A percentile compares a stretch with the other conserved stretches of the same genome.
These are phyloP conservation scores for Scleropages formosus DNA, from an alignment of 2,797 vertebrate species.

Conservation along the genomic window DNA sequence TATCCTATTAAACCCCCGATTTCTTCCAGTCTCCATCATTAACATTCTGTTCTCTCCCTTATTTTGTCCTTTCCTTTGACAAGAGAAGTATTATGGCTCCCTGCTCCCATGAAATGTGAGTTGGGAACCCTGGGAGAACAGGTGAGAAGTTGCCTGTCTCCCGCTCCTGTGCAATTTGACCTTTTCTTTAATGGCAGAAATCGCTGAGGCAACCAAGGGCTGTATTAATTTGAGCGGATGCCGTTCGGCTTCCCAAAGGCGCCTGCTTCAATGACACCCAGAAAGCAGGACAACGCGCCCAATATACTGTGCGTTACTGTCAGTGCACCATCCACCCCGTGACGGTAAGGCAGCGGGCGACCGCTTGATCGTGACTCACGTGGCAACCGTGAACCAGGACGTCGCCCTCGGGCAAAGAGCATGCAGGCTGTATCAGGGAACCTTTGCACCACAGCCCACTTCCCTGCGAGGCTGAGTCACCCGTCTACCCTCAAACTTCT, in stretches of 20 bases:
- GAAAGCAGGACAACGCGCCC: neutral
- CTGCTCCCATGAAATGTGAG: slow-evolving; percentile 49
- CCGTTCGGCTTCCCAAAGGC: slow-evolving; percentile 14
- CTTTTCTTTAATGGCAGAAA: slow-evolving; percentile 67
- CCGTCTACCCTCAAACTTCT: neutral
- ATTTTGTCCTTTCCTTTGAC: slow-evolving; percentile 23
- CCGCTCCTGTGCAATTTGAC: slow-evolving; percentile 58
- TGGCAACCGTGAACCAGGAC: slow-evolving; percentile 61
- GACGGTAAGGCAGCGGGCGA: too few relatives aligned
- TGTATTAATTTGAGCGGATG: slow-evolving; percentile 58
- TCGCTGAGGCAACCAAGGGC: slow-evolving; percentile 54
- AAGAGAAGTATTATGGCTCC: slow-evolving; percentile 43
- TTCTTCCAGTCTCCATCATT: slow-evolving; percentile 46
- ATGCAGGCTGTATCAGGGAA: neutral
- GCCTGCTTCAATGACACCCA: slow-evolving; percentile 35
- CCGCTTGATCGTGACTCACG: slow-evolving; percentile 53
- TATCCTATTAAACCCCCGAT: slow-evolving; percentile 45
- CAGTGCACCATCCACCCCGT: neutral
- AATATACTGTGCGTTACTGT: neutral
- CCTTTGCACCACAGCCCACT: slow-evolving; percentile 34
- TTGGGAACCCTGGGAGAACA: slow-evolving; percentile 44
- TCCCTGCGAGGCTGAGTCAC: neutral
- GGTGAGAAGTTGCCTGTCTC: slow-evolving; percentile 44
- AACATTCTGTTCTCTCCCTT: slow-evolving; percentile 37
- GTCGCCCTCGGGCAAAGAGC: slow-evolving; percentile 43